Evolutionary conservation across 2,797 vertebrate species (phyloP).

Genomic region (Danio tinwini): DNA sequence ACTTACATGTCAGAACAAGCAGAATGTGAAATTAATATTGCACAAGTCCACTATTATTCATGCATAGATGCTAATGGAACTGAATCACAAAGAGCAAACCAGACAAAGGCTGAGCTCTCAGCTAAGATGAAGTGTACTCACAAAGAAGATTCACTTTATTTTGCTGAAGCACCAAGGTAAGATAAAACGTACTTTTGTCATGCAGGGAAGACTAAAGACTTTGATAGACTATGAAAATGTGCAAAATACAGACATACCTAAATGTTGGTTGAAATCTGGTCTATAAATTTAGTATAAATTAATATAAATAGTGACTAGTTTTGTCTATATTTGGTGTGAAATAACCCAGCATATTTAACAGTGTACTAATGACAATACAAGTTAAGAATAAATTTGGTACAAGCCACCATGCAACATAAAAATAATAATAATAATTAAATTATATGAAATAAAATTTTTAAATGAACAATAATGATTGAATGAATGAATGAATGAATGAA

Average conservation of each 20-base stretch:
- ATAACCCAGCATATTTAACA: too few species aligned
- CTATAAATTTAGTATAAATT: too few species aligned
- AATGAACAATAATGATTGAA: too few species aligned
- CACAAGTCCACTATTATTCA: neutral
- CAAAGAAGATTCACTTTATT: neutral
- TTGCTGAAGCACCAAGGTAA: slow-evolving; percentile 28
- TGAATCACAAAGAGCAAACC: neutral
- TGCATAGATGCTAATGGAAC: slow-evolving; percentile 5
- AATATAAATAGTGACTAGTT: too few species aligned
- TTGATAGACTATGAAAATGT: too few species aligned
- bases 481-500: too few species aligned
- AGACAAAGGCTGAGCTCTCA: slow-evolving; percentile 4
- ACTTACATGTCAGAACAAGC: slow-evolving; percentile 4
- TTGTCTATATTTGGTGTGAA: too few species aligned
- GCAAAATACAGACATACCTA: too few species aligned
- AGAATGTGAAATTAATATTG: neutral
- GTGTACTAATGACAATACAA: neutral
- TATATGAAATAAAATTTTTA: too few species aligned
- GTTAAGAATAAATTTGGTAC: neutral
- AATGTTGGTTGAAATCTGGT: too few species aligned
- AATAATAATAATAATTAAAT: too few species aligned
- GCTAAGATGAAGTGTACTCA: neutral
- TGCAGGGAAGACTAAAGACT: too few species aligned
- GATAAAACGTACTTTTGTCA: slow-evolving; percentile 10
- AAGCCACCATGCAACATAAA: neutral